Evolutionary conservation across 2,113 vertebrate species (phyloP).

Genomic region (Gnathonemus longibarbis): DNA sequence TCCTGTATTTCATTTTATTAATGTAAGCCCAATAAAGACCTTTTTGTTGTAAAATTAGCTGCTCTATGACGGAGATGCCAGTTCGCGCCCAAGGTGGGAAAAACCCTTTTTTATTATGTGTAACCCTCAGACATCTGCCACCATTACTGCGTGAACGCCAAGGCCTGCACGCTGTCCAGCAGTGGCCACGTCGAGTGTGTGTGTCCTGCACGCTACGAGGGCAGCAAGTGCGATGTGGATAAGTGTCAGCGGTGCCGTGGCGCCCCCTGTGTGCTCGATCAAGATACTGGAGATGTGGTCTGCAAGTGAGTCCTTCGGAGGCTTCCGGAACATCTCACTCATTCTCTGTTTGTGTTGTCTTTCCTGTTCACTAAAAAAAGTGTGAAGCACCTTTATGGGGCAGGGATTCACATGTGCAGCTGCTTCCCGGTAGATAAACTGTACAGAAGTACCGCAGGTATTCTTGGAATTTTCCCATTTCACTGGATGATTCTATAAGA

Average conservation of each 20-base stretch:
- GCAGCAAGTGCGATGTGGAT: constrained; percentile 71
- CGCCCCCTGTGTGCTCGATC: constrained; percentile 64
- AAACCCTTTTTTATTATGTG: not conserved
- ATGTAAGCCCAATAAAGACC: not conserved
- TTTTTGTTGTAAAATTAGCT: not conserved
- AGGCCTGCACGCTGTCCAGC: constrained; percentile 64
- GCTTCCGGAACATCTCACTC: too few species aligned
- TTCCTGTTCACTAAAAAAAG: not conserved
- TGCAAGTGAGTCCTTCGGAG: constrained; percentile 73
- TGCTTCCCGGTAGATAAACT: not conserved
- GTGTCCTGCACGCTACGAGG: constrained; percentile 69
- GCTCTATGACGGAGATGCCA: not conserved
- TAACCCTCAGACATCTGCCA: constrained; percentile 67
- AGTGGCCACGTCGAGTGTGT: constrained; percentile 70
- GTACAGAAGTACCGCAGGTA: not conserved
- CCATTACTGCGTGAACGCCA: constrained; percentile 76
- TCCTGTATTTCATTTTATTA: not conserved
- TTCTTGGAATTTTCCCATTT: not conserved
- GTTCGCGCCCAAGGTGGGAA: not conserved
- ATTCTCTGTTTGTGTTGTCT: not conserved
- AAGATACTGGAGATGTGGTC: constrained; percentile 58
- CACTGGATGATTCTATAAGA: not conserved
- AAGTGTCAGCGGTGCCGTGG: constrained; percentile 69
- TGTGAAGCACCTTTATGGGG: not conserved
- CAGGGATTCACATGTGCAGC: not conserved